Conservation (phyloP, 2,888 invertebrate species). For the Xestia xanthographa region DNA sequence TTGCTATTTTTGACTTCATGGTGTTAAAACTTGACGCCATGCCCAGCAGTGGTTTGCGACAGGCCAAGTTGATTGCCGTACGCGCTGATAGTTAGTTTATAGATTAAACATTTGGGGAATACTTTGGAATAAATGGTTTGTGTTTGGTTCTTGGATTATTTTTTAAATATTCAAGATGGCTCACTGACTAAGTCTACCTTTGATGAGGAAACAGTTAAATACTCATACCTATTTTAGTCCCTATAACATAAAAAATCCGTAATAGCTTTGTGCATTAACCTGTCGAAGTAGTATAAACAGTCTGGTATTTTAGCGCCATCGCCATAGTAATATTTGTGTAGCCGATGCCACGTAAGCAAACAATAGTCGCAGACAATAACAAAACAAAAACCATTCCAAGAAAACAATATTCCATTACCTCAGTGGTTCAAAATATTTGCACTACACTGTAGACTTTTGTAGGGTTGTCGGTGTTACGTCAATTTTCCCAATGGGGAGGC, state of each 20-base stretch:
- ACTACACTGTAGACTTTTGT: conserved; percentile 63
- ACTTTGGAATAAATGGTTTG: neutral
- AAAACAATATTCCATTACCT: conserved; percentile 75
- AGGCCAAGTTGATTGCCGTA: too few relatives aligned
- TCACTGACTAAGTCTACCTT: conserved; percentile 10
- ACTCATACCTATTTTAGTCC: conserved; percentile 17
- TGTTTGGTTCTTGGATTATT: neutral
- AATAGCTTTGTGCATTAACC: conserved; percentile 41
- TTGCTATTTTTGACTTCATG: too few relatives aligned
- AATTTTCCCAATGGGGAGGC: too few relatives aligned
- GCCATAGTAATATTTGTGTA: conserved; percentile 54
- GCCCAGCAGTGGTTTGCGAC: too few relatives aligned
- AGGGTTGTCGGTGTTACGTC: conserved; percentile 38
- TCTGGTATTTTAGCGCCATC: conserved; percentile 45
- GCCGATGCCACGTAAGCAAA: conserved; percentile 50
- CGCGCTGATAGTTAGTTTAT: neutral
- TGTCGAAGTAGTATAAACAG: conserved; percentile 52
- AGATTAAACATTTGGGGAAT: too few relatives aligned
- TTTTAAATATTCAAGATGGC: neutral
- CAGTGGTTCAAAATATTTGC: conserved; percentile 78
- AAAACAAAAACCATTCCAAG: conserved; percentile 68
- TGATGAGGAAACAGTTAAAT: conserved; percentile 22
- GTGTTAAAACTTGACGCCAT: too few relatives aligned
- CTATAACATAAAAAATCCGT: conserved; percentile 17
- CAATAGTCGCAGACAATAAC: conserved; percentile 53